These are phyloP conservation scores for Caenorhabditis angaria DNA, from an alignment of 2,888 invertebrate genomes.

Conservation along the genomic window DNA sequence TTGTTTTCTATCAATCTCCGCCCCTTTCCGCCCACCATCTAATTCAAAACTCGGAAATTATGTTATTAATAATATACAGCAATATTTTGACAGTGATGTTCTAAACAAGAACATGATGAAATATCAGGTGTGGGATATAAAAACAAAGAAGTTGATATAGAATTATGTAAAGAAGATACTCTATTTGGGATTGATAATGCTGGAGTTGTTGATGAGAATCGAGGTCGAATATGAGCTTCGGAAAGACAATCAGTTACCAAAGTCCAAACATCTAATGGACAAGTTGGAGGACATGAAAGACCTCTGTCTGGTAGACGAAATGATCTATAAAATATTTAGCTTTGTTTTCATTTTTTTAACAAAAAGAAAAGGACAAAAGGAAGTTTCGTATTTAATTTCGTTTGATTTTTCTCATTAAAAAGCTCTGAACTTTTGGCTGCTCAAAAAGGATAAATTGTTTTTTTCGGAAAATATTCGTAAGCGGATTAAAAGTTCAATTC, in stretches of 20 bases:
- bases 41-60: no score
- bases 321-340: constrained; percentile 20
- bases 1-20: no score
- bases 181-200: constrained; percentile 26
- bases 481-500: no score
- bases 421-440: not conserved
- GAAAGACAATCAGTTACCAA: constrained; percentile 65
- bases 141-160: constrained; percentile 32
- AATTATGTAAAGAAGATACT: constrained; percentile 23
- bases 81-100: constrained; percentile 59
- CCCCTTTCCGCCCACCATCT: no score
- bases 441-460: no score
- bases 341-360: not conserved
- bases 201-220: constrained; percentile 48
- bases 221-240: constrained; percentile 65
- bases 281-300: constrained; percentile 59
- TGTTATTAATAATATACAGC: not conserved
- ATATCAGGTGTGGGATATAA: constrained; percentile 52
- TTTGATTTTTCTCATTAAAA: not conserved
- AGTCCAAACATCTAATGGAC: constrained; percentile 65
- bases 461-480: no score
- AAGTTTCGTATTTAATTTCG: not conserved
- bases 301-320: constrained; percentile 64
- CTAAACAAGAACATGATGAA: constrained; percentile 66
- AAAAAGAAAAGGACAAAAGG: not conserved